phyloP scores from a whole-genome alignment of 1,140 invertebrate species.

The Ostrea edulis region DNA sequence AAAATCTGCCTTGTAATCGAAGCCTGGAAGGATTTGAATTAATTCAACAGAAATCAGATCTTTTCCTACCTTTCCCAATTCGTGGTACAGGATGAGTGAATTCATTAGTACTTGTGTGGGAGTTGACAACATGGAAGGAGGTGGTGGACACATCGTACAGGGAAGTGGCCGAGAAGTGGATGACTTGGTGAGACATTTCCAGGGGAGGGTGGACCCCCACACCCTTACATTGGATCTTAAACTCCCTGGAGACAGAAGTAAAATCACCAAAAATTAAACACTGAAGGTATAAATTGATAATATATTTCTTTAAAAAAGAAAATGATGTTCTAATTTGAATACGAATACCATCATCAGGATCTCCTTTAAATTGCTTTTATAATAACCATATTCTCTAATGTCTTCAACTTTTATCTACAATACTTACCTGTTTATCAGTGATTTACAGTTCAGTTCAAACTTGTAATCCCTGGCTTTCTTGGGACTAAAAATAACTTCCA shows the following conservation, averaged over 20 bases:
- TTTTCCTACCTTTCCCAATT: slow-evolving; percentile 75
- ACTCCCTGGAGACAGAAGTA: slow-evolving; percentile 67
- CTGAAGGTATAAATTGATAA: not conserved
- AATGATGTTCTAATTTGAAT: too few species aligned
- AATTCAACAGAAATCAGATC: not conserved
- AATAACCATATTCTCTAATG: not conserved
- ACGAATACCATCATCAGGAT: too few species aligned
- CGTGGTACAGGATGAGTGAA: slow-evolving; percentile 78
- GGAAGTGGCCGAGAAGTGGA: slow-evolving; percentile 77
- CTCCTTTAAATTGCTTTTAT: not conserved
- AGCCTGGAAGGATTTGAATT: too few species aligned
- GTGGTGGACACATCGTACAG: slow-evolving; percentile 75
- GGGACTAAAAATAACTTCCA: slow-evolving; percentile 79
- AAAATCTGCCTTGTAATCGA: too few species aligned
- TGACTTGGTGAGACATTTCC: slow-evolving; percentile 77
- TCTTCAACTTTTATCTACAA: not conserved
- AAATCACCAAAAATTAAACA: not conserved
- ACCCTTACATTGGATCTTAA: slow-evolving; percentile 77
- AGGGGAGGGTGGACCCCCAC: slow-evolving; percentile 78
- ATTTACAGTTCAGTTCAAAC: slow-evolving; percentile 77
- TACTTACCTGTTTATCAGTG: slow-evolving; percentile 77
- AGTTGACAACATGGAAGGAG: slow-evolving; percentile 75
- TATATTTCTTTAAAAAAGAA: not conserved
- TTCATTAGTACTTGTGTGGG: slow-evolving; percentile 77
- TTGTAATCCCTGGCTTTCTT: slow-evolving; percentile 77